Evolutionary conservation across 30 jellyfish, hydroid and myxozoan genomes (phyloP).

Genomic region (Haliclystus octoradiatus): DNA sequence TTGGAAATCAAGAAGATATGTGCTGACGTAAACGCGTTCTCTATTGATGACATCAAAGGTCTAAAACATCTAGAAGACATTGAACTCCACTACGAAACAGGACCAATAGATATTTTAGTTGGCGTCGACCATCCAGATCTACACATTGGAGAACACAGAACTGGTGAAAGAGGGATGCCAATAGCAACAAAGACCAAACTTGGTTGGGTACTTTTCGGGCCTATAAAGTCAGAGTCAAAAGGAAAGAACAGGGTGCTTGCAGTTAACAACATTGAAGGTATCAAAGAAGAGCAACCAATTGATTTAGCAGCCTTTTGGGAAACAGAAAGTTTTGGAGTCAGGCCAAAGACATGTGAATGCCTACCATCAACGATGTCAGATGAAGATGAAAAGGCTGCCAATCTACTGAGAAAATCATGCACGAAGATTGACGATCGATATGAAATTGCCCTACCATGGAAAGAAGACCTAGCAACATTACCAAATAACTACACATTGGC

Average conservation of each 20-base stretch:
- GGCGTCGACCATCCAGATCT: slow-evolving; percentile 46
- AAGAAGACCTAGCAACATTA: slow-evolving; percentile 30
- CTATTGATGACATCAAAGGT: too few relatives aligned
- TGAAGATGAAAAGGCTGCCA: slow-evolving; percentile 2
- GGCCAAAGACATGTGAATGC: slow-evolving; percentile 22
- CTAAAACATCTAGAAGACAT: slow-evolving; percentile 1
- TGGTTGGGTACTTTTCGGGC: slow-evolving; percentile 46
- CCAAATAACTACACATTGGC: slow-evolving; percentile 39
- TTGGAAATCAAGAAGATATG: slow-evolving; percentile 19
- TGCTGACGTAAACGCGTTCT: slow-evolving; percentile 18
- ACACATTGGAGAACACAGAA: slow-evolving; percentile 36
- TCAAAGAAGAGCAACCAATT: slow-evolving; percentile 26
- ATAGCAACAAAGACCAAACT: slow-evolving; percentile 47
- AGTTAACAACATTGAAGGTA: slow-evolving; percentile 10
- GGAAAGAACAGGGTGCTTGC: slow-evolving; percentile 9
- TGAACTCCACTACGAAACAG: slow-evolving; percentile 16
- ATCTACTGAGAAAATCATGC: neutral
- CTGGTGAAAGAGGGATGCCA: slow-evolving; percentile 36
- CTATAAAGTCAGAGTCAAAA: slow-evolving; percentile 27
- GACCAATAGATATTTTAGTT: slow-evolving; percentile 40
- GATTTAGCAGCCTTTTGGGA: slow-evolving; percentile 45
- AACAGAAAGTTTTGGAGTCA: slow-evolving; percentile 40
- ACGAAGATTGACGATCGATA: slow-evolving; percentile 2
- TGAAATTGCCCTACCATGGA: slow-evolving; percentile 57
- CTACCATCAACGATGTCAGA: slow-evolving; percentile 13